Conservation (phyloP, 2,888 invertebrate species). For the Clusia tigrina region DNA sequence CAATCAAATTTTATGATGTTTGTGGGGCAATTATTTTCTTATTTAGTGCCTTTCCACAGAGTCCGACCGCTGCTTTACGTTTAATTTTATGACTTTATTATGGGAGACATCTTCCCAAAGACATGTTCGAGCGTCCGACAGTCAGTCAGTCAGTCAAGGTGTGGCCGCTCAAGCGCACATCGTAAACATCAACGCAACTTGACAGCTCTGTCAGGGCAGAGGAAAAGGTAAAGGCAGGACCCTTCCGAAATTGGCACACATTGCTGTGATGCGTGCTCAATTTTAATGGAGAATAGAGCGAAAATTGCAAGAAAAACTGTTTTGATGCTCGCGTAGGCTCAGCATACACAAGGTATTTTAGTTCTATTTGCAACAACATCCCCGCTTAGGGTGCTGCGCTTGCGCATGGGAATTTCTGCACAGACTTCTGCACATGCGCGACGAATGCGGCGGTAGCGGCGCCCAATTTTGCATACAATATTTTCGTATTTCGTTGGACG, state of each 20-base stretch:
- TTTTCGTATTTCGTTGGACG: not conserved
- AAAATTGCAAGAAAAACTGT: conserved; percentile 1
- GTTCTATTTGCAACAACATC: not conserved
- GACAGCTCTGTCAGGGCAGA: not conserved
- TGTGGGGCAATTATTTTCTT: conserved; percentile 1
- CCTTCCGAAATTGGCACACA: not conserved
- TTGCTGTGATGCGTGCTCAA: not conserved
- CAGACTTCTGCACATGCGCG: not conserved
- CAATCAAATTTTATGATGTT: not conserved
- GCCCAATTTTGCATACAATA: not conserved
- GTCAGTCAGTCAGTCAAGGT: no score
- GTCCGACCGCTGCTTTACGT: conserved; percentile 19
- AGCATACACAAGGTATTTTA: not conserved
- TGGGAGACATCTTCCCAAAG: not conserved
- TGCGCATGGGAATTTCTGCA: not conserved
- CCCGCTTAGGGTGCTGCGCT: not conserved
- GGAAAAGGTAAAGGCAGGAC: not conserved
- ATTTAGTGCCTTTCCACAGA: conserved; percentile 6
- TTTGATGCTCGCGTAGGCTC: conserved; percentile 2
- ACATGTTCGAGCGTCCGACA: not conserved
- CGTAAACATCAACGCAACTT: not conserved
- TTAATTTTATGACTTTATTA: conserved; percentile 23
- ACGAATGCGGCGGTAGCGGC: not conserved
- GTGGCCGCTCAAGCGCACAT: not conserved
- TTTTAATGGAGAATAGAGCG: not conserved